Conservation (phyloP, 2,888 invertebrate species). For the Vanessa cardui region DNA sequence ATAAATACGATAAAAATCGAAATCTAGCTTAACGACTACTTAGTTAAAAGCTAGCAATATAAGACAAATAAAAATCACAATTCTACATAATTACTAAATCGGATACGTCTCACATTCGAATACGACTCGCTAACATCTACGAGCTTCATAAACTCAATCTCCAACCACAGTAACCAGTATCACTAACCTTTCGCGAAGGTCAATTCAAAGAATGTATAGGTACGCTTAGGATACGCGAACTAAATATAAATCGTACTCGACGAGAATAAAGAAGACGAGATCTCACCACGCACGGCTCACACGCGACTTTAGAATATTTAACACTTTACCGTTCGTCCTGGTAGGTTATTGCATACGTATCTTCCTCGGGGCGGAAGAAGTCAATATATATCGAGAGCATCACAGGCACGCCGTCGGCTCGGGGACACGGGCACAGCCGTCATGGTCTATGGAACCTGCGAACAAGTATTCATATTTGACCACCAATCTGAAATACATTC, state of each 20-base stretch:
- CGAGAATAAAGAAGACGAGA: conserved; percentile 12
- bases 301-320: conserved; percentile 41
- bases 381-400: conserved; percentile 56
- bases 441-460: conserved; percentile 81
- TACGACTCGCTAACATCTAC: conserved; percentile 60
- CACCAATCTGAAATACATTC: too few species aligned
- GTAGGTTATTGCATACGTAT: conserved; percentile 62
- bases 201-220: conserved; percentile 82
- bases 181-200: conserved; percentile 82
- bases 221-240: conserved; percentile 78
- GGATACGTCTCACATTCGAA: conserved; percentile 62
- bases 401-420: conserved; percentile 52
- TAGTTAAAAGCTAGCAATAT: conserved; percentile 75
- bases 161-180: conserved; percentile 75
- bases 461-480: too few species aligned
- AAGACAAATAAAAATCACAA: conserved; percentile 70
- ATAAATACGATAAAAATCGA: conserved; percentile 69
- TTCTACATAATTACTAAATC: conserved; percentile 57
- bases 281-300: conserved; percentile 64
- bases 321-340: conserved; percentile 64
- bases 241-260: conserved; percentile 67
- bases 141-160: conserved; percentile 66
- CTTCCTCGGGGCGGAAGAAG: conserved; percentile 62
- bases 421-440: conserved; percentile 71
- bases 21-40: conserved; percentile 79